phyloP scores from a whole-genome alignment of 2,113 vertebrate genomes.

The Datnioides undecimradiatus region DNA sequence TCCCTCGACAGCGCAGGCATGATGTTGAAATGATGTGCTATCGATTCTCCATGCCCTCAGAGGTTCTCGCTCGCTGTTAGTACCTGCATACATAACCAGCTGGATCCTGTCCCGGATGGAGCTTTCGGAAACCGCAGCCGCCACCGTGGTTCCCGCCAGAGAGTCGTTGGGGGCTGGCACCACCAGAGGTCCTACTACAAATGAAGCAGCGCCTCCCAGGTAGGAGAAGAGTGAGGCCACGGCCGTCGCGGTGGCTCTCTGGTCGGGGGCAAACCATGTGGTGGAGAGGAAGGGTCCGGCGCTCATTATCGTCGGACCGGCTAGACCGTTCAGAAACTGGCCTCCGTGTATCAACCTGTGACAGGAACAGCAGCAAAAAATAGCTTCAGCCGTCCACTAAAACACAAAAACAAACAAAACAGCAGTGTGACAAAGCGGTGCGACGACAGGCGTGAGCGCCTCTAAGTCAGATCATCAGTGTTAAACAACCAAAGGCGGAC shows the following conservation, averaged over 20 bases:
- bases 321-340: slow-evolving; percentile 94
- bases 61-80: not conserved
- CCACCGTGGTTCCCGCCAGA: slow-evolving; percentile 26
- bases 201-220: slow-evolving; percentile 90
- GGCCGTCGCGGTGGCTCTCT: slow-evolving; percentile 96
- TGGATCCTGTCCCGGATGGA: slow-evolving; percentile 91
- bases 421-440: not conserved
- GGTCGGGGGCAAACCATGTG: slow-evolving; percentile 95
- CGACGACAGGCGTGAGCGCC: too few species aligned
- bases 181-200: slow-evolving; percentile 91
- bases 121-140: slow-evolving; percentile 55
- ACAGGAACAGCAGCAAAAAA: not conserved
- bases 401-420: not conserved
- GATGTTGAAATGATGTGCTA: slow-evolving; percentile 60
- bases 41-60: slow-evolving; percentile 39
- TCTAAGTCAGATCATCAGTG: not conserved
- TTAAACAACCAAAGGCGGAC: not conserved
- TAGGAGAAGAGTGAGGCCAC: slow-evolving; percentile 91
- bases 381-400: not conserved
- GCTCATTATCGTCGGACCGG: slow-evolving; percentile 94
- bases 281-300: slow-evolving; percentile 95
- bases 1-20: slow-evolving; percentile 50
- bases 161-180: slow-evolving; percentile 94
- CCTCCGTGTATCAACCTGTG: slow-evolving; percentile 93
- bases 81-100: slow-evolving; percentile 94